A percentile compares a stretch with the other conserved stretches of the same genome.
Conservation (phyloP, 2,113 vertebrate species). For the Tachycineta bicolor region DNA sequence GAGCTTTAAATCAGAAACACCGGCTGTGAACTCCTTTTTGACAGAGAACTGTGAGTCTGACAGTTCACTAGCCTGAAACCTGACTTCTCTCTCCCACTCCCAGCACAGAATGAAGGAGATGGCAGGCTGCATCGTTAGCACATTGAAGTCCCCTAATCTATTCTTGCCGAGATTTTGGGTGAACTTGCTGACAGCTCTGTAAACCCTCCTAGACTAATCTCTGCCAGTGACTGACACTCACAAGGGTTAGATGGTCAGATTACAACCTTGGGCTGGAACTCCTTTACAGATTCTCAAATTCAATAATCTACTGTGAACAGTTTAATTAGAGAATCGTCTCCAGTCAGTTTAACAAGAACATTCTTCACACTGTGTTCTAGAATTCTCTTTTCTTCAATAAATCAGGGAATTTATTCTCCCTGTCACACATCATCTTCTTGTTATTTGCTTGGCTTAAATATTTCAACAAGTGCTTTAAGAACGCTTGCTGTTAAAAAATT, state of each 20-base stretch:
- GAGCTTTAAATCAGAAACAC: not conserved
- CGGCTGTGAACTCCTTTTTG: not conserved
- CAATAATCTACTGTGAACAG: not conserved
- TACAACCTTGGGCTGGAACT: not conserved
- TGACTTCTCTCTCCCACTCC: not conserved
- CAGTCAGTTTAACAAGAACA: not conserved
- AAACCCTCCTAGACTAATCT: not conserved
- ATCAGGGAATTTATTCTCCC: not conserved
- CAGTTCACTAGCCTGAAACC: not conserved
- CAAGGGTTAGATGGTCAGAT: not conserved
- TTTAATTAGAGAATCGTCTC: slow-evolving; percentile 1
- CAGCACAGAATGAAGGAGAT: not conserved
- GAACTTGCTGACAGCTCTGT: slow-evolving; percentile 18
- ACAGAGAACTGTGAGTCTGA: not conserved
- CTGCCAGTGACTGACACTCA: not conserved
- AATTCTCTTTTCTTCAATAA: slow-evolving; percentile 22
- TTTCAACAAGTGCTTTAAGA: slow-evolving; percentile 42
- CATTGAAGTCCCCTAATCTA: not conserved
- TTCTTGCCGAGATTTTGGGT: not conserved
- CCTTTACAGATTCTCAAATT: not conserved
- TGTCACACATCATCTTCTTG: not conserved
- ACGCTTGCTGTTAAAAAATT: slow-evolving; percentile 39
- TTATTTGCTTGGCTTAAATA: slow-evolving; percentile 46
- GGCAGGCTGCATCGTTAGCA: not conserved
- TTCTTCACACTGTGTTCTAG: not conserved